phyloP scores from a whole-genome alignment of 2,797 vertebrate species.

The Sciurus carolinensis region DNA sequence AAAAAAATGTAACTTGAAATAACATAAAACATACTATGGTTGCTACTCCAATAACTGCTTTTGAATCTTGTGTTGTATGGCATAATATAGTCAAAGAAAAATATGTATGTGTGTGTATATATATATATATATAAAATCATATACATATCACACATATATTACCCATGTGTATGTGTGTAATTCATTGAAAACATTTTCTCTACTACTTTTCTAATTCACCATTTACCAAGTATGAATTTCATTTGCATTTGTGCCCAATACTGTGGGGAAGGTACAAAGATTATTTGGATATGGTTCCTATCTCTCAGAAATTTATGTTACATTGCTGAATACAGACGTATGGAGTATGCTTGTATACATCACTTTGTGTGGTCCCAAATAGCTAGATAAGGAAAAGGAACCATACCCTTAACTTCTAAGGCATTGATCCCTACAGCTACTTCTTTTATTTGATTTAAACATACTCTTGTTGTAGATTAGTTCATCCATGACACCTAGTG shows the following conservation, averaged over 20 bases:
- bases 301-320: neutral
- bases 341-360: neutral
- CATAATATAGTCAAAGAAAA: slow-evolving; percentile 7
- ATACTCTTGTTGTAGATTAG: neutral
- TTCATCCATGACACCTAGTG: neutral
- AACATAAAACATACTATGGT: neutral
- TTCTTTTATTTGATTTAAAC: slow-evolving; percentile 47
- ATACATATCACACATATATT: neutral
- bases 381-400: neutral
- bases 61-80: neutral
- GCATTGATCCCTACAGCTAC: neutral
- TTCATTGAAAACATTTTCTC: neutral
- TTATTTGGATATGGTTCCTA: slow-evolving; percentile 29
- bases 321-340: neutral
- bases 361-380: neutral
- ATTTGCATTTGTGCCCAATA: neutral
- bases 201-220: neutral
- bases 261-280: neutral
- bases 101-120: neutral
- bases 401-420: neutral
- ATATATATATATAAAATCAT: neutral
- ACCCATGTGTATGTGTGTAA: neutral
- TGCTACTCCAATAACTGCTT: neutral
- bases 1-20: neutral
- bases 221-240: neutral